Evolutionary conservation across 1,140 invertebrate genomes (phyloP).

Genomic region (Galleria mellonella): DNA sequence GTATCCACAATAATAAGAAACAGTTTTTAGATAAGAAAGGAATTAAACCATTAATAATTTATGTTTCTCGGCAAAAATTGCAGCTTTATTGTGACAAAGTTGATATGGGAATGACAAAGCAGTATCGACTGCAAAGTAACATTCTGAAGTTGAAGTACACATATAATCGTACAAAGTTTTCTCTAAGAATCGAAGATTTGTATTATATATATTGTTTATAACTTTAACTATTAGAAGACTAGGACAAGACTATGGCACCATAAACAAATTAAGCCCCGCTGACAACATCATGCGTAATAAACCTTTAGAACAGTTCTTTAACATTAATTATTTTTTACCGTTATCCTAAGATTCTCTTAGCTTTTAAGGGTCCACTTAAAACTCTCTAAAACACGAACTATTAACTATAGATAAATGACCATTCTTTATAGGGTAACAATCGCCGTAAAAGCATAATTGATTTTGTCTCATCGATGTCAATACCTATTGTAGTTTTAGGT

Average conservation of each 20-base stretch:
- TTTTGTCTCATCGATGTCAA: too few species aligned
- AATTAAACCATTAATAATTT: too few species aligned
- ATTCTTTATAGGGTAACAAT: not conserved
- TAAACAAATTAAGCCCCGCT: conserved; percentile 19
- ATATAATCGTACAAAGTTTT: not conserved
- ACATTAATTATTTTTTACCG: conserved; percentile 16
- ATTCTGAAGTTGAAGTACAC: not conserved
- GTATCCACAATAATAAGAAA: too few species aligned
- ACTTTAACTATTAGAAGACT: conserved; percentile 11
- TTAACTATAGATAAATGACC: conserved; percentile 4
- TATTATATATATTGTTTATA: conserved; percentile 7
- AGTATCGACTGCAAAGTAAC: too few species aligned
- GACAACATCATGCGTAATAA: conserved; percentile 20
- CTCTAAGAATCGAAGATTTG: not conserved
- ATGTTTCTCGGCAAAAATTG: too few species aligned
- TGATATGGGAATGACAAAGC: too few species aligned
- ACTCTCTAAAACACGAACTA: not conserved
- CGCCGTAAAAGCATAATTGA: too few species aligned
- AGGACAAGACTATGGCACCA: conserved; percentile 10
- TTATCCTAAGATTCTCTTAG: conserved; percentile 6
- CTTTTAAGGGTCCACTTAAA: conserved; percentile 7
- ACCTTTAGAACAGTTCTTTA: conserved; percentile 4
- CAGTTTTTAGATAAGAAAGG: too few species aligned
- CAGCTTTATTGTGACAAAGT: too few species aligned
- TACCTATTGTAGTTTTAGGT: not conserved